Evolutionary conservation across 37 sponge, comb jelly and placozoan genomes (phyloP), one percentile per base, ranked within the genome.

Genomic region (Theonella swinhoei): DNA sequence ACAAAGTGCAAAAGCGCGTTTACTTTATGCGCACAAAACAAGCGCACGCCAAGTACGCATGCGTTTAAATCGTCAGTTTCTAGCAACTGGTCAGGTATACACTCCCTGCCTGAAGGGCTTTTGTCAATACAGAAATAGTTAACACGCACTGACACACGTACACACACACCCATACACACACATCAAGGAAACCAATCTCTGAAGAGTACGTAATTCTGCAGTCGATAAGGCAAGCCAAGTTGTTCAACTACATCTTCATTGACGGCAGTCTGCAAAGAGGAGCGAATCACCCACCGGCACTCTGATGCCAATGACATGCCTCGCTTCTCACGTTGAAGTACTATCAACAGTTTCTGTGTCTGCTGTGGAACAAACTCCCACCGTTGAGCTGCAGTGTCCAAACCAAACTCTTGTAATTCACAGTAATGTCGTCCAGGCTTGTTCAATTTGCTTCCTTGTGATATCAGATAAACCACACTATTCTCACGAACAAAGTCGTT

Each of bases 291-390:
- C 39, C 68, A 65, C 62, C 84, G 73, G 37, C 72, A 72, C 64
- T 58, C 47, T 20, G 43, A 39, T 1, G 79, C 79, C 24, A 88
- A 42, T 0, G 78, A 82, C 43, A 71, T 43, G 3, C 43, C 59
- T 7, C 42, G 22, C 3, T 41, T 40, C 65, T 83, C 89, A 36
- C 87, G 81, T 68, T 85, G 64, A 23, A 92, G 64, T 1, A 85
- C 78, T 0, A 92, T 61, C 30, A 92, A 70, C 23, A 92, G 77
- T 43, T 87, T 87, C 39, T 84, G 80, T 11, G 88, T 92, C 41
- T 92, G 88, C 8, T 68, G 39, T 4, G 92, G 84, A 4, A 92
- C 63, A 68, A 92, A 92, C 5, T 81, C 70, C 92, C 92, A 92
- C n/a, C 88, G 25, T 59, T 88, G 78, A 5, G 41, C 33, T 7